Base-by-base conservation (phyloP, 2,888 invertebrate genomes). In the Phania funesta region DNA sequence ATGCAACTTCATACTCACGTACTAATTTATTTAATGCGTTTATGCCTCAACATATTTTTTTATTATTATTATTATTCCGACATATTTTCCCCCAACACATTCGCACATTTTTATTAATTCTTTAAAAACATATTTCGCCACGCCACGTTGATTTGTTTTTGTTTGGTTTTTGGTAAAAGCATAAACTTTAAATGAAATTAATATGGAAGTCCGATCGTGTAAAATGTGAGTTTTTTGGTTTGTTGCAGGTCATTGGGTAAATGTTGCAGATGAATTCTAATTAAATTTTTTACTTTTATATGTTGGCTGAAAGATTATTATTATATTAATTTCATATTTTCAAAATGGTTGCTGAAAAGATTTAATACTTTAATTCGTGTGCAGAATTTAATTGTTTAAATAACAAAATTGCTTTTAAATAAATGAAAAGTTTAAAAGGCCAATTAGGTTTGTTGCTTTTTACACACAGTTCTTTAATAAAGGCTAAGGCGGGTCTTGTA, bases 111-210 rank as follows among this genome's bases (percentile, higher is more conserved):
- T 38, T 13, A 38, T 13, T 38, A 38, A 38, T 13, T 38, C 13
- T 38, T 38, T 38, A 3, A 9, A 38, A 2, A n/a, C 35, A n/a
- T 2, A 13, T 38, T 38, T 38, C 35, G n/a, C n/a, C n/a, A n/a
- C 46, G 11, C 18, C 8, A 11, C 32, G 11, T 48, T 46, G 46
- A 20, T 26, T 16, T 35, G 13, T 50, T 26, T 52, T 26, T 65
- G 32, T 52, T 52, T 52, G 24, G 22, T 18, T 67, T 67, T n/a
- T 13, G 20, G 20, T 26, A n/a, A 13, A 24, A 41, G 13, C 29
- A 67, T 67, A 67, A 54, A 54, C 8, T 20, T 29, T 54, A 41
- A 67, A 67, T 67, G 52, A 18, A 67, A 52, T 54, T 67, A 67
- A 41, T 41, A 46, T 46, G 32, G 29, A 46, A 20, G 32, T 56